Evolutionary conservation across 35 echinoderm and acorn worm species (phyloP).

Genomic region (Heliocidaris erythrogramma): DNA sequence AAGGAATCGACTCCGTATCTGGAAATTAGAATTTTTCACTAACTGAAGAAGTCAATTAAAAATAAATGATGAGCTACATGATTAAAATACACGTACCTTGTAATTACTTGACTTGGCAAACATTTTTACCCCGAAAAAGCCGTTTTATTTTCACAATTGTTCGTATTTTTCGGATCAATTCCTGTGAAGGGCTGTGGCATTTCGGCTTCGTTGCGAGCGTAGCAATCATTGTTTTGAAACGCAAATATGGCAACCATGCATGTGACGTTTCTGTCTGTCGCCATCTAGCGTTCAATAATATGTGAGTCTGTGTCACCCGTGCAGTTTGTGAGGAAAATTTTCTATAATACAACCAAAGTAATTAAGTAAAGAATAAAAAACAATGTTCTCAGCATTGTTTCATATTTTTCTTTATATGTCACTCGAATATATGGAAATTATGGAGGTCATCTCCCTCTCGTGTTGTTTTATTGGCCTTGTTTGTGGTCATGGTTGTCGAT

Average conservation of each 20-base stretch:
- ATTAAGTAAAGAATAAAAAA: too few species aligned
- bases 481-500: neutral
- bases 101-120: neutral
- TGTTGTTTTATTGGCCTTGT: neutral
- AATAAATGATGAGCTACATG: neutral
- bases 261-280: constrained; percentile 12
- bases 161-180: neutral
- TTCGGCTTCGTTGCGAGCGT: neutral
- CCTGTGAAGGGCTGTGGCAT: neutral
- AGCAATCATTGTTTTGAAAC: constrained; percentile 51
- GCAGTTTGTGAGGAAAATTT: too few species aligned
- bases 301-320: too few species aligned
- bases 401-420: too few species aligned
- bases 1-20: neutral
- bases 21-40: neutral
- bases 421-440: too few species aligned
- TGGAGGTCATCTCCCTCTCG: too few species aligned
- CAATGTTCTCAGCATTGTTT: too few species aligned
- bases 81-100: neutral
- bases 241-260: constrained; percentile 49
- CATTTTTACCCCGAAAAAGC: neutral
- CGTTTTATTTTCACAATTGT: neutral
- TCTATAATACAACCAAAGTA: too few species aligned
- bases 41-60: neutral
- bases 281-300: constrained; percentile 21